Base-by-base conservation (phyloP, 2,888 invertebrate species). In the Cyrtodaria siliqua region DNA sequence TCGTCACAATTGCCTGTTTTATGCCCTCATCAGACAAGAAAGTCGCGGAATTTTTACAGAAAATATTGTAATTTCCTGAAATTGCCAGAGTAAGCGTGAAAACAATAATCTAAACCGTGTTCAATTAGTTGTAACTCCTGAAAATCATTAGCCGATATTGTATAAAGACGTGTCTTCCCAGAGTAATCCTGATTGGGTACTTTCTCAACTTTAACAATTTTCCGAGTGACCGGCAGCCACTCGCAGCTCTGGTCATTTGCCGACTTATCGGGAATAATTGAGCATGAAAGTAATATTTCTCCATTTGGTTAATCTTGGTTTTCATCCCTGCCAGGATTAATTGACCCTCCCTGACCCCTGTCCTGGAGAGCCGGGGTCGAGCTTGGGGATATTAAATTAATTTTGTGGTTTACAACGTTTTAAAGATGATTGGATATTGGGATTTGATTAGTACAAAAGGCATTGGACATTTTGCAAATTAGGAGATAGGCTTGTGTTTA, bases 231-330 rank as follows among this genome's bases (percentile, higher is more conserved):
- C 55, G 55, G 18, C 33, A 12, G 12, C 56, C 27, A 56, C 64
- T 64, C 44, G 64, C 55, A 55, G 56, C 64, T 44, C 20, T 23
- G n/a, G 20, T 29, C 14, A 9, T n/a, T 18, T 26, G 53, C 27
- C 44, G 6, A 16, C 61, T 69, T 53, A 53, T 50, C 55, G 26
- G 24, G 50, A 50, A 71, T 71, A 71, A 68, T 80, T 61, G 42
- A 38, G 69, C 66, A 56, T 64, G 69, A 68, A 44, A 55, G 73
- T 62, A 66, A 76, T 76, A 60, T 69, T 70, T 73, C 76, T 76
- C 72, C 76, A 76, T 80, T 76, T 73, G 80, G 76, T 67, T 76
- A 55, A 72, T 70, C 70, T 70, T 53, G 38, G 59, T 62, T 57
- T 40, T 67, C 59, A 50, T 67, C 57, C 57, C 71, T 52, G 55